These are phyloP conservation scores for Dione juno DNA, from an alignment of 2,888 invertebrate genomes.

Conservation along the genomic window DNA sequence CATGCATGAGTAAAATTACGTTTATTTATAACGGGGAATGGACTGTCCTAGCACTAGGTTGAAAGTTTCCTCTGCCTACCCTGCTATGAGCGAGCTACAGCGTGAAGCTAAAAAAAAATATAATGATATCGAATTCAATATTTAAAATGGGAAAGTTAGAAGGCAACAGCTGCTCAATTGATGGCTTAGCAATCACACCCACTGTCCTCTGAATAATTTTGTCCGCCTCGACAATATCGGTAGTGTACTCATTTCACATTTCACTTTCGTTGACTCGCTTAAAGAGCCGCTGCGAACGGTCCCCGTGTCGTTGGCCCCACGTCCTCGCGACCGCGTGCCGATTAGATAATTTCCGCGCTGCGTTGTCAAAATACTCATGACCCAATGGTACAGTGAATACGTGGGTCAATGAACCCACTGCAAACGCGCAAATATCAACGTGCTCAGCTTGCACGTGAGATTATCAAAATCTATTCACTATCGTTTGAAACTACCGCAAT, in stretches of 20 bases:
- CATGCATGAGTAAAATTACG: background rate
- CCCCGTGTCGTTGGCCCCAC: slow-evolving; percentile 71
- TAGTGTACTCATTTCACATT: slow-evolving; percentile 67
- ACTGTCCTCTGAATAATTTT: slow-evolving; percentile 62
- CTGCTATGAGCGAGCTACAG: no score
- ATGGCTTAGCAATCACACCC: slow-evolving; percentile 49
- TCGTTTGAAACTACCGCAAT: slow-evolving; percentile 61
- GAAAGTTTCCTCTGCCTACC: no score
- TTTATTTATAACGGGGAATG: background rate
- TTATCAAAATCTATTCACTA: slow-evolving; percentile 56
- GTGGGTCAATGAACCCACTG: slow-evolving; percentile 68
- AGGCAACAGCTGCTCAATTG: slow-evolving; percentile 14
- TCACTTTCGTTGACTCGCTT: slow-evolving; percentile 76
- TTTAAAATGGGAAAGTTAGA: background rate
- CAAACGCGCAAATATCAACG: slow-evolving; percentile 64
- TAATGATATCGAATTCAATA: background rate
- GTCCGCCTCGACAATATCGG: slow-evolving; percentile 58
- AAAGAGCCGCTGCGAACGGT: slow-evolving; percentile 64
- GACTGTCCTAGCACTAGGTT: no score
- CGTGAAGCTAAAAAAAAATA: no score
- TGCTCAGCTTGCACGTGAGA: slow-evolving; percentile 56
- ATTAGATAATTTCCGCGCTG: slow-evolving; percentile 83
- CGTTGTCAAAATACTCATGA: slow-evolving; percentile 83
- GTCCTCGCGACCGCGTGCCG: slow-evolving; percentile 81
- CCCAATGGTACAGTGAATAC: slow-evolving; percentile 82